These are phyloP conservation scores for Pygoscelis adeliae DNA, from an alignment of 2,113 vertebrate genomes.

Conservation along the genomic window DNA sequence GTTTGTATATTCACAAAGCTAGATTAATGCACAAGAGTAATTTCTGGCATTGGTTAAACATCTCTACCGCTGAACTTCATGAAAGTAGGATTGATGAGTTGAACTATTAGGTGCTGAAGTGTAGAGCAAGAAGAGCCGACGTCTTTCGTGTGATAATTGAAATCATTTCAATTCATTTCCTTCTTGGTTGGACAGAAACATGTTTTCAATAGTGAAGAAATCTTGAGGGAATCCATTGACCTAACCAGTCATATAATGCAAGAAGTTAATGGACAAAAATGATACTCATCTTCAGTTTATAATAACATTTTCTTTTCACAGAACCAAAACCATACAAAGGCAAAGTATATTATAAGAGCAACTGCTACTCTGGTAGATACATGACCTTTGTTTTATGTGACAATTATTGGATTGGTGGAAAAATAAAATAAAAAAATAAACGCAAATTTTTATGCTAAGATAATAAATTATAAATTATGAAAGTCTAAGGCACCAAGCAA, in stretches of 20 bases:
- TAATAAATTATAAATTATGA: constrained; percentile 83
- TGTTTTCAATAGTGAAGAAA: constrained; percentile 75
- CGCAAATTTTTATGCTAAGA: constrained; percentile 76
- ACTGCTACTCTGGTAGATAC: background rate
- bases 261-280: constrained; percentile 80
- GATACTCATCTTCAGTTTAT: constrained; percentile 76
- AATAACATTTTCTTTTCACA: constrained; percentile 65
- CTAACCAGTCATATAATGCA: constrained; percentile 68
- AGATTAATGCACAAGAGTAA: background rate
- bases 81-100: constrained; percentile 47
- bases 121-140: constrained; percentile 11
- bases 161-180: constrained; percentile 78
- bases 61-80: constrained; percentile 39
- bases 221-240: constrained; percentile 79
- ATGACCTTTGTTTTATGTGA: constrained; percentile 71
- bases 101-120: constrained; percentile 60
- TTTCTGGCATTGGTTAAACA: constrained; percentile 32
- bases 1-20: background rate
- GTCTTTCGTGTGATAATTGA: constrained; percentile 75
- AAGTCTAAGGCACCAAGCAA: constrained; percentile 74
- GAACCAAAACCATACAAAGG: constrained; percentile 44
- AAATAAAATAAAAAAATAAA: constrained; percentile 68
- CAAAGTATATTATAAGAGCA: constrained; percentile 9
- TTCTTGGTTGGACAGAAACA: constrained; percentile 73
- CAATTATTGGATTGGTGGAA: constrained; percentile 63